These are phyloP conservation scores for Eupeodes corollae DNA, from an alignment of 1,140 invertebrate genomes.

Conservation along the genomic window DNA sequence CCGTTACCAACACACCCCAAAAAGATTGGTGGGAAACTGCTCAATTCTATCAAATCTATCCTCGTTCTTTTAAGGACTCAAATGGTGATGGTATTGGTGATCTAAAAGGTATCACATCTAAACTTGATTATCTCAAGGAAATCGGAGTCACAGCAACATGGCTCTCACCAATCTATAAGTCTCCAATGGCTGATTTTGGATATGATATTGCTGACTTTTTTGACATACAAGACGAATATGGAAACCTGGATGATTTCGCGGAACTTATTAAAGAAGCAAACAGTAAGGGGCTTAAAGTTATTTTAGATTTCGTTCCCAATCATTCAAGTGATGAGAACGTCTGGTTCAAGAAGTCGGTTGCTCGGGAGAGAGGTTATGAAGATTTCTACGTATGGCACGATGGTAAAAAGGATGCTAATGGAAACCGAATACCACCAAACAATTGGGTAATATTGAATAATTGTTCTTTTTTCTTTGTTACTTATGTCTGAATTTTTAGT, in stretches of 20 bases:
- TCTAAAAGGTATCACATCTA: slow-evolving; percentile 40
- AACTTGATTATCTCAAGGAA: slow-evolving; percentile 42
- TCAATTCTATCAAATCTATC: slow-evolving; percentile 59
- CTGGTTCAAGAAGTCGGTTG: slow-evolving; percentile 56
- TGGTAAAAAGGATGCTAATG: slow-evolving; percentile 25
- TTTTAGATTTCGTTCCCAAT: slow-evolving; percentile 47
- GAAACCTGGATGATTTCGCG: slow-evolving; percentile 60
- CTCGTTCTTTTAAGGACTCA: slow-evolving; percentile 56
- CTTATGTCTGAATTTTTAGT: slow-evolving; percentile 10
- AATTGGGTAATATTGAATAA: slow-evolving; percentile 44
- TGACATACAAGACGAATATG: slow-evolving; percentile 56
- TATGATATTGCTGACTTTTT: slow-evolving; percentile 61
- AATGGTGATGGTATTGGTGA: slow-evolving; percentile 59
- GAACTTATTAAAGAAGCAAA: slow-evolving; percentile 50
- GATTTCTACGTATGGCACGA: slow-evolving; percentile 63
- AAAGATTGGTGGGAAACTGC: slow-evolving; percentile 55
- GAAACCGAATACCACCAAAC: slow-evolving; percentile 41
- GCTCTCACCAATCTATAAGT: slow-evolving; percentile 60
- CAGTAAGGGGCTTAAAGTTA: slow-evolving; percentile 24
- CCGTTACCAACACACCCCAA: slow-evolving; percentile 2
- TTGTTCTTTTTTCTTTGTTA: not conserved
- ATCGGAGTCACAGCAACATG: slow-evolving; percentile 48
- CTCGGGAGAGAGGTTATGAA: slow-evolving; percentile 43
- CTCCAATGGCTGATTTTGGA: slow-evolving; percentile 54
- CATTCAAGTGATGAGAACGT: slow-evolving; percentile 57